Evolutionary conservation across 2,888 invertebrate species (phyloP).

Genomic region (Synanthedon tipuliformis): DNA sequence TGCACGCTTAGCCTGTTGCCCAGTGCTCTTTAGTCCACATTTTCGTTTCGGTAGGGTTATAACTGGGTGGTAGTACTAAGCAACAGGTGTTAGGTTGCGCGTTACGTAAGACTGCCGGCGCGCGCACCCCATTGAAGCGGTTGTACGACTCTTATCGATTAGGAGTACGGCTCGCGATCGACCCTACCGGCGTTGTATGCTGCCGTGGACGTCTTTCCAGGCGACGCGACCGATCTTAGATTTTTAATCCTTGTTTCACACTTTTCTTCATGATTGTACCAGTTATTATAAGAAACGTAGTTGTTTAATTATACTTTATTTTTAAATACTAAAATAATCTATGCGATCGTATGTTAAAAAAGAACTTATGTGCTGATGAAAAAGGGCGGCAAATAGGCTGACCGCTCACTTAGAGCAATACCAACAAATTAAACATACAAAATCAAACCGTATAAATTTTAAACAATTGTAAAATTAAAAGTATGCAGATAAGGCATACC

Average conservation of each 20-base stretch:
- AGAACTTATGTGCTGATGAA: no score
- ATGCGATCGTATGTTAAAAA: no score
- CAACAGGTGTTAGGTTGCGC: conserved; percentile 62
- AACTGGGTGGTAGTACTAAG: conserved; percentile 54
- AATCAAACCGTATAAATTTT: no score
- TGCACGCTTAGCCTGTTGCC: conserved; percentile 9
- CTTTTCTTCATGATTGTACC: no score
- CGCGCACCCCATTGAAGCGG: conserved; percentile 62
- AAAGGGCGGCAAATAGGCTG: no score
- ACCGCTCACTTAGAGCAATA: no score
- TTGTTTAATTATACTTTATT: no score
- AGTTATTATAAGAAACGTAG: no score
- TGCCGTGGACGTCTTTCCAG: conserved; percentile 42
- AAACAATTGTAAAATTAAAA: no score
- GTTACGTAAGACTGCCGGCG: conserved; percentile 58
- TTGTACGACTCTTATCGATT: conserved; percentile 59
- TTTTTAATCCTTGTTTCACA: conserved; percentile 7
- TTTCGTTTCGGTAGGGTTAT: conserved; percentile 36
- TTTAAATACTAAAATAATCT: no score
- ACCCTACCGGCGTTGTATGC: conserved; percentile 38
- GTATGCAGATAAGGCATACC: no score
- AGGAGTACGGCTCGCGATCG: conserved; percentile 49
- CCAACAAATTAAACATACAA: no score
- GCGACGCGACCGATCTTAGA: conserved; percentile 24
- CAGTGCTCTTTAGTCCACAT: conserved; percentile 17